phyloP scores from a whole-genome alignment of 2,888 invertebrate genomes.

The Chironomus riparius region DNA sequence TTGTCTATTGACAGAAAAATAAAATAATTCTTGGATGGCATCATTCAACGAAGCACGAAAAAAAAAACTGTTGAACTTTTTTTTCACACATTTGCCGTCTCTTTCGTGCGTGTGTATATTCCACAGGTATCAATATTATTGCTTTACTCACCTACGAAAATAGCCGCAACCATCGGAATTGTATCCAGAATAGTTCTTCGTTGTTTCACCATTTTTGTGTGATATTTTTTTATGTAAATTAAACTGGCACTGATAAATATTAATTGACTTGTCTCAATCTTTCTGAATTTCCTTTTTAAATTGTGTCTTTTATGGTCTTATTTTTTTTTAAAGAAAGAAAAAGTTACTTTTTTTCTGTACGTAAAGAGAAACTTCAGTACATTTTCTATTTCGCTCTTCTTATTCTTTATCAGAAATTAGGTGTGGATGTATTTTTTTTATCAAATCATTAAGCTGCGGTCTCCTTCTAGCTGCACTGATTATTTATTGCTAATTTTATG shows the following conservation, averaged over 20 bases:
- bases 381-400: neutral
- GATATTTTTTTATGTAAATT: neutral
- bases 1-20: neutral
- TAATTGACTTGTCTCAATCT: neutral
- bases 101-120: constrained; percentile 3
- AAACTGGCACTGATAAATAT: neutral
- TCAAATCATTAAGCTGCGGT: neutral
- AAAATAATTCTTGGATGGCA: neutral
- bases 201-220: neutral
- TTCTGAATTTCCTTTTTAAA: too few relatives aligned
- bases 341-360: neutral
- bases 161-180: neutral
- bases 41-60: neutral
- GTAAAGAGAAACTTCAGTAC: neutral
- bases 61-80: constrained; percentile 13
- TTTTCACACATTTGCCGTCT: neutral
- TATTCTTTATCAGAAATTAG: neutral
- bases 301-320: neutral
- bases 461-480: too few relatives aligned
- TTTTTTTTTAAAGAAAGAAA: neutral
- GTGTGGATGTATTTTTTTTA: neutral
- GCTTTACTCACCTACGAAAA: constrained; percentile 17
- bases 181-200: neutral
- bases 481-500: too few relatives aligned
- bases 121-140: constrained; percentile 19